phyloP scores from a whole-genome alignment of 2,797 vertebrate genomes.

The Crocidura indochinensis region DNA sequence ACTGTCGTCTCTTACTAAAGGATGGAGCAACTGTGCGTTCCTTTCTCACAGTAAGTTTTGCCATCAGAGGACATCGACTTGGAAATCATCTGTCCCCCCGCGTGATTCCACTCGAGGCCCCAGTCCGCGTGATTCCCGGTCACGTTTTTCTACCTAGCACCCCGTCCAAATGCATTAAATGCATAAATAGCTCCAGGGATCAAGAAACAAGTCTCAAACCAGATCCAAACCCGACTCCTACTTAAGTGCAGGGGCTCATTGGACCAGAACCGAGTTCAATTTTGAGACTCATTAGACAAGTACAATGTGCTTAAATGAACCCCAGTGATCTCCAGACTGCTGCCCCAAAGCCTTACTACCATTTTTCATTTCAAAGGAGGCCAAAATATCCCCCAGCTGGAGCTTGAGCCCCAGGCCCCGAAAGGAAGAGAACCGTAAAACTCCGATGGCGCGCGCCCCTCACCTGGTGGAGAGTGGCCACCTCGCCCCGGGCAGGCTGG shows the following conservation, averaged over 20 bases:
- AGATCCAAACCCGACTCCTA: neutral
- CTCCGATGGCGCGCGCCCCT: slow-evolving; percentile 29
- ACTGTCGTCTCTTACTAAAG: slow-evolving; percentile 20
- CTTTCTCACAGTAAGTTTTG: slow-evolving; percentile 30
- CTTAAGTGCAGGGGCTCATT: too few species aligned
- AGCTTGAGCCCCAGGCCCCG: neutral
- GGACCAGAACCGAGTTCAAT: neutral
- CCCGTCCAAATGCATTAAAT: slow-evolving; percentile 1
- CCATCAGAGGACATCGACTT: neutral
- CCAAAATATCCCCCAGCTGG: neutral
- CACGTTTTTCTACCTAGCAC: slow-evolving; percentile 13
- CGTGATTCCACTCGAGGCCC: neutral
- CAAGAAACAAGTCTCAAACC: slow-evolving; percentile 30
- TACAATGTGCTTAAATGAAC: neutral
- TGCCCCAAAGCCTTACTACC: neutral
- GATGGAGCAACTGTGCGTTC: neutral
- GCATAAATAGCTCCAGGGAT: slow-evolving; percentile 22
- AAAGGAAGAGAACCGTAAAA: neutral
- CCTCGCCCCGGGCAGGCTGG: neutral
- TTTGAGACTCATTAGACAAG: neutral
- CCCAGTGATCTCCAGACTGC: neutral
- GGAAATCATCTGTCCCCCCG: slow-evolving; percentile 1
- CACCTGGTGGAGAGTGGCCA: slow-evolving; percentile 70
- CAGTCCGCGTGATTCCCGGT: neutral
- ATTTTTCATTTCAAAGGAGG: neutral